These are phyloP conservation scores for Astatoreochromis straeleni DNA, from an alignment of 2,113 vertebrate genomes.

Conservation along the genomic window DNA sequence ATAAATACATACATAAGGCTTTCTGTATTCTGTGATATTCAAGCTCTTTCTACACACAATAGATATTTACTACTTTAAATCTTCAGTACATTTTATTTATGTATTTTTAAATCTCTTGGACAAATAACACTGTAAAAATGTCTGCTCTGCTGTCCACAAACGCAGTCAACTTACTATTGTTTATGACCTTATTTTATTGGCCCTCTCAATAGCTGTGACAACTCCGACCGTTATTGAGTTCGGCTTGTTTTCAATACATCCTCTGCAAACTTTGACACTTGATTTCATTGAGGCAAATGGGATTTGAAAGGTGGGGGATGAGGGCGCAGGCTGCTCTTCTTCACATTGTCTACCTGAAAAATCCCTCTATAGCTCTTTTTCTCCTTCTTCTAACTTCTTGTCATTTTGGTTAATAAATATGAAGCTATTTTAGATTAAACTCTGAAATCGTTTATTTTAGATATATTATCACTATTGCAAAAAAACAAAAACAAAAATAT, in stretches of 20 bases:
- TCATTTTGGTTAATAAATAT: neutral
- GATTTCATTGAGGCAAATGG: slow-evolving; percentile 65
- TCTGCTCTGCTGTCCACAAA: slow-evolving; percentile 7
- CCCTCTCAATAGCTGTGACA: slow-evolving; percentile 55
- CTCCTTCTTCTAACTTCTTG: neutral
- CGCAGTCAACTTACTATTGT: slow-evolving; percentile 21
- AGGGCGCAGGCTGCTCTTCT: slow-evolving; percentile 50
- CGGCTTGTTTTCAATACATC: slow-evolving; percentile 66
- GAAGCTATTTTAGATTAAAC: neutral
- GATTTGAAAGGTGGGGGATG: slow-evolving; percentile 66
- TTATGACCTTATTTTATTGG: slow-evolving; percentile 61
- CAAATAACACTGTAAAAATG: neutral
- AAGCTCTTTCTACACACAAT: neutral
- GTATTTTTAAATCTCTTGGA: neutral
- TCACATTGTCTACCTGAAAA: slow-evolving; percentile 40
- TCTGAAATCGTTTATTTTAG: fast-evolving
- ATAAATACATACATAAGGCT: neutral
- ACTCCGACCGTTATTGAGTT: slow-evolving; percentile 57
- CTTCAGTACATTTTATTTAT: neutral
- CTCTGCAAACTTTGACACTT: slow-evolving; percentile 66
- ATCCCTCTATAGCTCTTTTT: neutral
- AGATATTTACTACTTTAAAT: neutral
- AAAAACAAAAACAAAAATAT: neutral
- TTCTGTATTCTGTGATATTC: neutral
- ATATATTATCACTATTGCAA: neutral